A percentile compares a stretch with the other conserved stretches of the same genome.
Conservation (phyloP, 2,113 vertebrate species). For the Bujurquina vittata region DNA sequence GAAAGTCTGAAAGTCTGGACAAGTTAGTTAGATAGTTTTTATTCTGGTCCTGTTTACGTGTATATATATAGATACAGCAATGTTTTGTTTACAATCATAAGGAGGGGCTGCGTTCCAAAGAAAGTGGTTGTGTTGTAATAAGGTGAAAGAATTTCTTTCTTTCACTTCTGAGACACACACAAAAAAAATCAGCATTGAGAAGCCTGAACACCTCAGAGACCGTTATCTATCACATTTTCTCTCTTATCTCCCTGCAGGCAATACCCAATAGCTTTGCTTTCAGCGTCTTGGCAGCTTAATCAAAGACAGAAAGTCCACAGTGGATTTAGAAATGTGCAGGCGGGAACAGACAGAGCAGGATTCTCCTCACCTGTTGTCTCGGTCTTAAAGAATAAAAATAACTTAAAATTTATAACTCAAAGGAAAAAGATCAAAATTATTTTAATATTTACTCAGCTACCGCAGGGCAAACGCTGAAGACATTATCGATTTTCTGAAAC, state of each 20-base stretch:
- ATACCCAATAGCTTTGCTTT: slow-evolving; percentile 51
- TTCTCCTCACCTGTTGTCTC: slow-evolving; percentile 37
- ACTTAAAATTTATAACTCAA: background rate
- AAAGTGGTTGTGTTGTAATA: background rate
- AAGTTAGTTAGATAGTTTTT: background rate
- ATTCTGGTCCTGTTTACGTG: background rate
- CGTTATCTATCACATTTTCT: slow-evolving; percentile 27
- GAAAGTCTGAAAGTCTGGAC: background rate
- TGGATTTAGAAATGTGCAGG: slow-evolving; percentile 51
- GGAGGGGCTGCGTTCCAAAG: background rate
- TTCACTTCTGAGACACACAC: background rate
- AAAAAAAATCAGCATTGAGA: background rate
- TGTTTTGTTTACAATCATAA: slow-evolving; percentile 33
- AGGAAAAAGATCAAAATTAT: background rate
- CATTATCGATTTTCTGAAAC: background rate
- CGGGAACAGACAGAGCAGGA: slow-evolving; percentile 40
- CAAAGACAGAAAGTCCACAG: slow-evolving; percentile 55
- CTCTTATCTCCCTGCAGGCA: slow-evolving; percentile 39
- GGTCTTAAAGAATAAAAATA: slow-evolving; percentile 28
- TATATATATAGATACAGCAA: background rate
- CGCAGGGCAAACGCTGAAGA: background rate
- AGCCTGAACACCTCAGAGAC: slow-evolving; percentile 35
- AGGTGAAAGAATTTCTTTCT: slow-evolving; percentile 3
- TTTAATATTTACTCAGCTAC: slow-evolving; percentile 5
- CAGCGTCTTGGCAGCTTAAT: slow-evolving; percentile 62